Conservation (phyloP, 2,888 invertebrate genomes). For the Dicranocentrus wangi region DNA sequence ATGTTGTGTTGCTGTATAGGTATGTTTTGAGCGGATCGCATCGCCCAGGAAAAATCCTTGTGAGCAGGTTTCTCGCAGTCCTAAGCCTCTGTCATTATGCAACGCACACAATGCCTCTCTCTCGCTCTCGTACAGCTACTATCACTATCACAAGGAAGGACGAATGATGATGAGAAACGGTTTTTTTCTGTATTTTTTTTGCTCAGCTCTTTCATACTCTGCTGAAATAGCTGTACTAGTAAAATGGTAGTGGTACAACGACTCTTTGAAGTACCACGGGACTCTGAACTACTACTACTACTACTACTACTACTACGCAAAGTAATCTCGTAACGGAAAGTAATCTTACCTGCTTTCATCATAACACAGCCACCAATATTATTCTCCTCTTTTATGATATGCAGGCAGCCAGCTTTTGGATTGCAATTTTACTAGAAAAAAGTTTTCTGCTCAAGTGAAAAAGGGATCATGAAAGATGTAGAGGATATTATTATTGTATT, state of each 20-base stretch:
- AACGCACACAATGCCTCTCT: constrained; percentile 10
- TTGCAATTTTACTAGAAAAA: too few relatives aligned
- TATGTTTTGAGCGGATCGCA: too few relatives aligned
- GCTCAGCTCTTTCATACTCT: constrained; percentile 18
- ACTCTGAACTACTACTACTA: too few relatives aligned
- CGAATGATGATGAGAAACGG: constrained; percentile 20
- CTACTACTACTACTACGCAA: neutral
- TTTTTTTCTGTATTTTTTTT: constrained; percentile 15
- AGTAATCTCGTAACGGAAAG: constrained; percentile 22
- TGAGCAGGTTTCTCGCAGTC: constrained; percentile 50
- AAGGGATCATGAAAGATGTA: too few relatives aligned
- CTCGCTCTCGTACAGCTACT: neutral
- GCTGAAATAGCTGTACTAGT: constrained; percentile 38
- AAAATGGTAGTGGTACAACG: constrained; percentile 31
- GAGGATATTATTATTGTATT: too few relatives aligned
- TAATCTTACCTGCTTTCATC: neutral
- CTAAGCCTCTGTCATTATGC: constrained; percentile 31
- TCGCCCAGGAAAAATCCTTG: neutral
- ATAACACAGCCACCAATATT: too few relatives aligned
- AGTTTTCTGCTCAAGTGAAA: too few relatives aligned
- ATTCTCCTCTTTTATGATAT: too few relatives aligned
- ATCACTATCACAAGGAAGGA: neutral
- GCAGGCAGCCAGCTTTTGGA: too few relatives aligned
- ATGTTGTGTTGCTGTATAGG: too few relatives aligned
- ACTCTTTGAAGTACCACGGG: constrained; percentile 15